A percentile compares a stretch with the other conserved stretches of the same genome.
These are phyloP conservation scores for Cossypha polioptera DNA, from an alignment of 2,797 vertebrate species.

Conservation along the genomic window DNA sequence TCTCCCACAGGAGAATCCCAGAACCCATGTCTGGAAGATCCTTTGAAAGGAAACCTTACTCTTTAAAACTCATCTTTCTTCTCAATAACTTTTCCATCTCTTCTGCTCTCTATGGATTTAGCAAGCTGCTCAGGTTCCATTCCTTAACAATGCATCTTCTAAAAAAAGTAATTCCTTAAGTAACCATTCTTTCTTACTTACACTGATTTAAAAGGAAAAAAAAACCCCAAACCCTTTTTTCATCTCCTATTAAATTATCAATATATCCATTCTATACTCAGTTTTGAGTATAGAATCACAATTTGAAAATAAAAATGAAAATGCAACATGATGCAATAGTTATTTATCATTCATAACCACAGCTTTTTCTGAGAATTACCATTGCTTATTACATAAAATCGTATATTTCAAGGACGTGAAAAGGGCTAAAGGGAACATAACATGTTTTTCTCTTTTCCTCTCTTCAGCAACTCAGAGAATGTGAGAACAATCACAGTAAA, in stretches of 20 bases:
- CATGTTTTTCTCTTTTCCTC: background rate
- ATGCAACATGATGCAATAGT: conserved; percentile 7
- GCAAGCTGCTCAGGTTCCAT: background rate
- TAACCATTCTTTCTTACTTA: background rate
- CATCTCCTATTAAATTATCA: conserved; percentile 14
- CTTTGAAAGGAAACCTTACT: fast-evolving
- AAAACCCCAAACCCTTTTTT: background rate
- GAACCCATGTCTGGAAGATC: fast-evolving
- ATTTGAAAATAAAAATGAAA: conserved; percentile 53
- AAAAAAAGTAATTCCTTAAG: background rate
- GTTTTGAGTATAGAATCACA: background rate
- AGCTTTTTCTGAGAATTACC: conserved; percentile 49
- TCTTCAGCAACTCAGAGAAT: conserved; percentile 4
- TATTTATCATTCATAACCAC: conserved; percentile 23
- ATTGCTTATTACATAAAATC: conserved; percentile 23
- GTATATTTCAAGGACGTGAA: conserved; percentile 9
- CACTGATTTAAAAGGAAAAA: background rate
- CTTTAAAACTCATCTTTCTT: background rate
- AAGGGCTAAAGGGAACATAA: conserved; percentile 27
- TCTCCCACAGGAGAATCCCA: background rate
- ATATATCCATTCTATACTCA: background rate
- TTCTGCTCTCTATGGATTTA: background rate
- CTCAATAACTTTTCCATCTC: background rate
- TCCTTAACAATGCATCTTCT: background rate
- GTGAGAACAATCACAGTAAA: background rate